Evolutionary conservation across 1,140 invertebrate genomes (phyloP).

Genomic region (Trypoxylus dichotomus): DNA sequence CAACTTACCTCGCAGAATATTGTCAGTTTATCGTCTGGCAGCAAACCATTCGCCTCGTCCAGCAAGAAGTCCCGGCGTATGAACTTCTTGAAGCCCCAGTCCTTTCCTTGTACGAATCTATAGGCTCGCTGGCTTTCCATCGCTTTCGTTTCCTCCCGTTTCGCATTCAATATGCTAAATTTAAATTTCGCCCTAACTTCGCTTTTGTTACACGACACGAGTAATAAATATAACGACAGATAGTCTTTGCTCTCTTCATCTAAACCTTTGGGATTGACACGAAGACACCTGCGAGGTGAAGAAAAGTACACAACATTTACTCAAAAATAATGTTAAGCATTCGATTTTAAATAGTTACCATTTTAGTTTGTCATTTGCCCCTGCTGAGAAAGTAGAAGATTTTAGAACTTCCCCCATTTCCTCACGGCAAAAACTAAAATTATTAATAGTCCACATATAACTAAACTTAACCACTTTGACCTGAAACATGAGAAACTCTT

Average conservation of each 20-base stretch:
- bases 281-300: conserved; percentile 76
- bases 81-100: conserved; percentile 99
- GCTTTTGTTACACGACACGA: conserved; percentile 99
- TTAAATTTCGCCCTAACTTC: conserved; percentile 99
- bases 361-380: conserved; percentile 98
- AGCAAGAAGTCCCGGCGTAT: conserved; percentile 96
- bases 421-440: conserved; percentile 99
- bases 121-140: conserved; percentile 93
- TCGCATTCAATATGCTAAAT: conserved; percentile 99
- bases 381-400: conserved; percentile 98
- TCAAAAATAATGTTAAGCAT: background rate
- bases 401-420: conserved; percentile 99
- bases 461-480: conserved; percentile 99
- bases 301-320: background rate
- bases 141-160: conserved; percentile 99
- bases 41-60: conserved; percentile 95
- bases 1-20: conserved; percentile 93
- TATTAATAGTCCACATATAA: conserved; percentile 99
- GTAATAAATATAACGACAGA: conserved; percentile 95
- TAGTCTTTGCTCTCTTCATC: conserved; percentile 99
- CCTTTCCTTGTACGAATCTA: conserved; percentile 98
- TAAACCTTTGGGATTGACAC: conserved; percentile 98
- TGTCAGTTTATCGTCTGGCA: conserved; percentile 98
- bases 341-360: conserved; percentile 69
- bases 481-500: conserved; percentile 61